A percentile compares a stretch with the other conserved stretches of the same genome.
These are phyloP conservation scores for Diaperis boleti DNA, from an alignment of 2,888 invertebrate genomes.

Conservation along the genomic window DNA sequence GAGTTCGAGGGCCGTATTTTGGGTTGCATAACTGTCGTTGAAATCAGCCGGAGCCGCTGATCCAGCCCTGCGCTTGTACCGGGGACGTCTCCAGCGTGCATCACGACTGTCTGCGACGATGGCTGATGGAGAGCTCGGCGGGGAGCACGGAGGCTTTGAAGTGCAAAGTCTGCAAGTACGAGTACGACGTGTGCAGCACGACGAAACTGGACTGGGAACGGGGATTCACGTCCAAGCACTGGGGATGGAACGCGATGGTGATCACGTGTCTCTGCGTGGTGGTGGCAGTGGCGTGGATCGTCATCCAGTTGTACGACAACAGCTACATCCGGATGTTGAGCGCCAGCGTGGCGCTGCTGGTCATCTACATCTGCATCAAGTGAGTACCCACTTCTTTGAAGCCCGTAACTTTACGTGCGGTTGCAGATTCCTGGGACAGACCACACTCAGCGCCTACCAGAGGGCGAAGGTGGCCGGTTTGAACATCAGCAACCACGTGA, in stretches of 20 bases:
- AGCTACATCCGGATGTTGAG: slow-evolving; percentile 84
- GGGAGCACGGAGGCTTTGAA: slow-evolving; percentile 62
- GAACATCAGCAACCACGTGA: slow-evolving; percentile 73
- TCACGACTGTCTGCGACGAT: slow-evolving; percentile 89
- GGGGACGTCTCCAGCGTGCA: slow-evolving; percentile 95
- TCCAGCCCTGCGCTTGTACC: slow-evolving; percentile 90
- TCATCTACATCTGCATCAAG: slow-evolving; percentile 88
- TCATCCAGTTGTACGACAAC: slow-evolving; percentile 82
- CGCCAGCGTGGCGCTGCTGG: slow-evolving; percentile 83
- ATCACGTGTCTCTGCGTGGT: slow-evolving; percentile 84
- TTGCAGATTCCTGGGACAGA: slow-evolving; percentile 85
- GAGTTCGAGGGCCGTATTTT: neutral
- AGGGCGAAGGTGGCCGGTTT: slow-evolving; percentile 90
- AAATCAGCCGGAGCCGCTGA: slow-evolving; percentile 87
- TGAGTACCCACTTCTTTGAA: slow-evolving; percentile 62
- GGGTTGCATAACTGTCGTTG: neutral
- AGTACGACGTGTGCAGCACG: slow-evolving; percentile 83
- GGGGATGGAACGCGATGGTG: slow-evolving; percentile 84
- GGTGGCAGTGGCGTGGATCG: slow-evolving; percentile 82
- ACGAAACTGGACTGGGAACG: slow-evolving; percentile 86
- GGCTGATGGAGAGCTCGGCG: slow-evolving; percentile 83
- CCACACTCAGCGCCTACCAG: slow-evolving; percentile 91
- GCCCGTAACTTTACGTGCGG: neutral
- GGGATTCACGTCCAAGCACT: slow-evolving; percentile 85
- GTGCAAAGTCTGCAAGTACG: slow-evolving; percentile 88